Percentiles rank a stretch among this genome's conserved stretches.
phyloP scores from a whole-genome alignment of 2,888 invertebrate species.

The Hipparchia semele region DNA sequence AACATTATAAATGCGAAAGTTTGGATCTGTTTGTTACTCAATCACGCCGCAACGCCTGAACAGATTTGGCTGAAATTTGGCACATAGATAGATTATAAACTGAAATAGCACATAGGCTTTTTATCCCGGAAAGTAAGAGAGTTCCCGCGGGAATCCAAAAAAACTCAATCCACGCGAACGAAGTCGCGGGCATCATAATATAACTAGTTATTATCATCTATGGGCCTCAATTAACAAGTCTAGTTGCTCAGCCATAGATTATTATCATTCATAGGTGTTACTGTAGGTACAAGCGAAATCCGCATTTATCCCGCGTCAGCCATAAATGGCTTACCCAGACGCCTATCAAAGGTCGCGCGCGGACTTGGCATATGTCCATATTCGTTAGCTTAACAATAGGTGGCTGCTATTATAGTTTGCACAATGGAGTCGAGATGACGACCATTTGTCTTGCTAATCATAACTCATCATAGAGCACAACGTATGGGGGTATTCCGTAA shows the following conservation, averaged over 20 bases:
- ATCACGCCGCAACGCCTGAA: no score
- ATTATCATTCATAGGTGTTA: conserved; percentile 8
- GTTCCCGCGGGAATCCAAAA: no score
- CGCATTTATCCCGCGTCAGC: conserved; percentile 13
- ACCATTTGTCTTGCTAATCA: conserved; percentile 8
- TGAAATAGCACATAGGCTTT: no score
- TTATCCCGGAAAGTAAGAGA: no score
- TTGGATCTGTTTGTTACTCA: no score
- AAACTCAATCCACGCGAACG: no score
- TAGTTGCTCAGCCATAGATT: background rate
- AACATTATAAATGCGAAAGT: no score
- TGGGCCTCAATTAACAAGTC: background rate
- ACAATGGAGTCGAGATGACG: background rate
- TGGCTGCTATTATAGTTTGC: background rate
- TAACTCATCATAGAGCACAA: background rate
- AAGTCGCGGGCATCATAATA: no score
- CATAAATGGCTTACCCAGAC: conserved; percentile 32
- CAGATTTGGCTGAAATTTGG: no score
- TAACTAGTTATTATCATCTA: no score
- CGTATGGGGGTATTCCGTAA: no score
- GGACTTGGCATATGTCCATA: conserved; percentile 34
- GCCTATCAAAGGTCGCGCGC: conserved; percentile 30
- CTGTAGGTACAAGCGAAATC: conserved; percentile 19
- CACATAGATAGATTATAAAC: no score
- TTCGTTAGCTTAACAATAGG: conserved; percentile 27